These are phyloP conservation scores for Drosophila bifasciata DNA, from an alignment of 1,140 invertebrate species.

Conservation along the genomic window DNA sequence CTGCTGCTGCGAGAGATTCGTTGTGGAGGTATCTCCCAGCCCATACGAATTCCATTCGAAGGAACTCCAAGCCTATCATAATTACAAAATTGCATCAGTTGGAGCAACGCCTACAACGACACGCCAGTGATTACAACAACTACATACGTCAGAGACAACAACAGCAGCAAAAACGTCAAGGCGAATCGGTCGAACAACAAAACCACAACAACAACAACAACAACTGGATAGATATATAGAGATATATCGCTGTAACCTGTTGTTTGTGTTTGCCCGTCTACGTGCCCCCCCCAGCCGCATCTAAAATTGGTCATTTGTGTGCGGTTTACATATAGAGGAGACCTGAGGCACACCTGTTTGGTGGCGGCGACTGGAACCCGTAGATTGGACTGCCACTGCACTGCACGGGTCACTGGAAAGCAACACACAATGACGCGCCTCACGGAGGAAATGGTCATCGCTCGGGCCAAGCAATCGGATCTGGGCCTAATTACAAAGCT, in stretches of 20 bases:
- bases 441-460: slow-evolving; percentile 96
- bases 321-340: slow-evolving; percentile 42
- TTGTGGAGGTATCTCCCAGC: not conserved
- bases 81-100: slow-evolving; percentile 48
- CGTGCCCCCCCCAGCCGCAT: slow-evolving; percentile 7
- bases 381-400: too few species aligned
- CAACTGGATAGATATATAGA: slow-evolving; percentile 11
- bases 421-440: slow-evolving; percentile 88
- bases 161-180: slow-evolving; percentile 8
- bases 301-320: slow-evolving; percentile 46
- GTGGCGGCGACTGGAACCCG: not conserved
- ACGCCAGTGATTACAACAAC: slow-evolving; percentile 59
- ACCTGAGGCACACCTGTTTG: slow-evolving; percentile 42
- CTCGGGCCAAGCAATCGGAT: slow-evolving; percentile 93
- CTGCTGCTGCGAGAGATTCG: slow-evolving; percentile 5
- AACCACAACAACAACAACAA: slow-evolving; percentile 15
- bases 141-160: slow-evolving; percentile 12
- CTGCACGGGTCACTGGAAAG: slow-evolving; percentile 38
- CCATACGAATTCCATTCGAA: slow-evolving; percentile 4
- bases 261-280: slow-evolving; percentile 43
- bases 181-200: slow-evolving; percentile 17
- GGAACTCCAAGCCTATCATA: slow-evolving; percentile 38
- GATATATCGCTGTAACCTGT: slow-evolving; percentile 46
- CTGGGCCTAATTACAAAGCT: slow-evolving; percentile 92
- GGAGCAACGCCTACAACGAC: slow-evolving; percentile 59